Conservation (phyloP, 1,140 invertebrate species). For the Drosophila ohnishii region DNA sequence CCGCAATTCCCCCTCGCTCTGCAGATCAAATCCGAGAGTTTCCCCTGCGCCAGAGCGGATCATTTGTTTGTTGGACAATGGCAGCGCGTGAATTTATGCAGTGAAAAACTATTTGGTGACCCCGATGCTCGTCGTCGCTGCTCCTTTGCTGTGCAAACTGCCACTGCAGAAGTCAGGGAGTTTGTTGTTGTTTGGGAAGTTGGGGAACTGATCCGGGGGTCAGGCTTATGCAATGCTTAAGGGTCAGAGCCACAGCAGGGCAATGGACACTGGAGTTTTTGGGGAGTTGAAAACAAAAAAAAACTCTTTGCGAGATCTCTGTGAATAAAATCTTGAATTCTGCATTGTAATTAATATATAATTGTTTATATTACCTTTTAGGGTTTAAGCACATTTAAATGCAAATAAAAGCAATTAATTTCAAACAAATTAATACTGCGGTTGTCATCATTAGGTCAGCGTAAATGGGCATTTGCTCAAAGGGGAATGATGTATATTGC, state of each 20-base stretch:
- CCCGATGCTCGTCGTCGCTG: conserved; percentile 55
- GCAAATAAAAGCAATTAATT: conserved; percentile 15
- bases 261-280: conserved; percentile 11
- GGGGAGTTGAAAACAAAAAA: not conserved
- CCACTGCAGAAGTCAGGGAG: conserved; percentile 40
- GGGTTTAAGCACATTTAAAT: conserved; percentile 9
- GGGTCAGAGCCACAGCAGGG: conserved; percentile 25
- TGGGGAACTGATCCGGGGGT: conserved; percentile 32
- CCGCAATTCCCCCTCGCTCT: conserved; percentile 4
- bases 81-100: conserved; percentile 82
- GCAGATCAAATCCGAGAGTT: conserved; percentile 13
- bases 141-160: conserved; percentile 39
- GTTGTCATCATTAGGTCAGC: conserved; percentile 17
- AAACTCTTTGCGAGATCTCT: too few relatives aligned
- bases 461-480: conserved; percentile 13
- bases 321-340: too few relatives aligned
- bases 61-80: conserved; percentile 79
- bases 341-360: not conserved
- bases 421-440: not conserved
- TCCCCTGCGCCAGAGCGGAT: conserved; percentile 40
- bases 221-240: conserved; percentile 52
- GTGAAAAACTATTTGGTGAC: conserved; percentile 66
- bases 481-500: not conserved
- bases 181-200: conserved; percentile 13
- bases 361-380: not conserved